Evolutionary conservation across 64 coral and sea anemone genomes (phyloP).

Genomic region (Stichodactyla helianthus): DNA sequence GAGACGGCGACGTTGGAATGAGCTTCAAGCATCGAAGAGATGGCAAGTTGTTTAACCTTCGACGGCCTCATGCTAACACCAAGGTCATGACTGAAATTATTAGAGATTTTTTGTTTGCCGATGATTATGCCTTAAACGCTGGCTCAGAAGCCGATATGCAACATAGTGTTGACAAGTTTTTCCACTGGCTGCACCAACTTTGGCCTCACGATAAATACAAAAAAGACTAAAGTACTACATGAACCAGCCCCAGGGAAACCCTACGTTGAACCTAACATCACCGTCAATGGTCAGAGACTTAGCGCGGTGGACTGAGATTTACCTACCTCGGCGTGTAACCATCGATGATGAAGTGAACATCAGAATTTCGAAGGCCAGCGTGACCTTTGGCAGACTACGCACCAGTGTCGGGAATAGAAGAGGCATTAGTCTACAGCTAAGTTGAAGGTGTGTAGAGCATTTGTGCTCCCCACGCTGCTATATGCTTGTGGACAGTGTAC

Average conservation of each 20-base stretch:
- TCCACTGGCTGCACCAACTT: not conserved
- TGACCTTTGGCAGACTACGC: not conserved
- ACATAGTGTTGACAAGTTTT: not conserved
- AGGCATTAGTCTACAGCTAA: not conserved
- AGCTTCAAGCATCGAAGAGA: not conserved
- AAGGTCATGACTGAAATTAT: not conserved
- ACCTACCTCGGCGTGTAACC: not conserved
- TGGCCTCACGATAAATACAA: not conserved
- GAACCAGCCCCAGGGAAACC: not conserved
- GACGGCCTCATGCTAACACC: not conserved
- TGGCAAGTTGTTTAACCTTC: not conserved
- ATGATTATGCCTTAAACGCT: conserved; percentile 9
- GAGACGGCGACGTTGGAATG: not conserved
- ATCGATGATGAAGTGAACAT: conserved; percentile 10
- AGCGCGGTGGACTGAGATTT: no score
- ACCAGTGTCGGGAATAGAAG: not conserved
- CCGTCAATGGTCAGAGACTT: no score
- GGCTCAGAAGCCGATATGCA: not conserved
- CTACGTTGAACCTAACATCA: not conserved
- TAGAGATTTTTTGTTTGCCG: not conserved
- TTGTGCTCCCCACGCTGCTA: not conserved
- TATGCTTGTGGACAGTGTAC: not conserved
- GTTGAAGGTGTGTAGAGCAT: not conserved
- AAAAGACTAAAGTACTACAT: not conserved
- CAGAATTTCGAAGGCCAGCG: not conserved